Base-by-base conservation (phyloP, 2,797 vertebrate genomes). In the Protosalanx chinensis region DNA sequence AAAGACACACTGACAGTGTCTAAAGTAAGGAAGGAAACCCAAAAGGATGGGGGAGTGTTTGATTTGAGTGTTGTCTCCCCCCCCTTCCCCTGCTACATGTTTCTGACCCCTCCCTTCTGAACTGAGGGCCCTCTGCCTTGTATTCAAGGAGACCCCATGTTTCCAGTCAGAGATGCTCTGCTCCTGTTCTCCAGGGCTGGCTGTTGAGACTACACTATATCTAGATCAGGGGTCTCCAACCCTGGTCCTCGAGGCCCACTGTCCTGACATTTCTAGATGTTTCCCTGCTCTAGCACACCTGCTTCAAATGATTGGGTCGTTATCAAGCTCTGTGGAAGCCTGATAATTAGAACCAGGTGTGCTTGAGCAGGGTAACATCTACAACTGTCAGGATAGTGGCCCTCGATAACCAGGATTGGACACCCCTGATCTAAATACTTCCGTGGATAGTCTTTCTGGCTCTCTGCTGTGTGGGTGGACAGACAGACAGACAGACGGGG, bases 61-160 rank as follows among this genome's bases (percentile, higher is more conserved):
- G 84, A 78, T 88, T 80, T 85, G 60, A 71, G 72, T 90, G 86
- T 90, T 86, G 86, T 91, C 82, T 88, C 81, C 87, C 79, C 88
- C 86, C 80, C 80, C 87, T 84, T 79, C 83, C 79, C 83, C 85
- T 87, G 88, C 85, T 87, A 46, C 41, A 12, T 46, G 41, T 46
- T 13, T 46, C 51, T n/a, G 18, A n/a, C 51, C 15, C 51, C 5
- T 16, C 51, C 51, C 51, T 56, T 5, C 56, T 58, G 72, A 73
- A 77, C 75, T 72, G 73, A 70, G 5, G 20, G 70, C 72, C 41
- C 41, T 46, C 41, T 46, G 41, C 41, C 41, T 46, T 86, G 76
- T 46, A 81, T 57, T 35, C 16, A 82, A 74, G 82, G 84, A 85
- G 82, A 79, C 81, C 81, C 76, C 76, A 79, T 85, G 76, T 85